phyloP scores from a whole-genome alignment of 2,113 vertebrate species.

The Ceuthmochares aereus region DNA sequence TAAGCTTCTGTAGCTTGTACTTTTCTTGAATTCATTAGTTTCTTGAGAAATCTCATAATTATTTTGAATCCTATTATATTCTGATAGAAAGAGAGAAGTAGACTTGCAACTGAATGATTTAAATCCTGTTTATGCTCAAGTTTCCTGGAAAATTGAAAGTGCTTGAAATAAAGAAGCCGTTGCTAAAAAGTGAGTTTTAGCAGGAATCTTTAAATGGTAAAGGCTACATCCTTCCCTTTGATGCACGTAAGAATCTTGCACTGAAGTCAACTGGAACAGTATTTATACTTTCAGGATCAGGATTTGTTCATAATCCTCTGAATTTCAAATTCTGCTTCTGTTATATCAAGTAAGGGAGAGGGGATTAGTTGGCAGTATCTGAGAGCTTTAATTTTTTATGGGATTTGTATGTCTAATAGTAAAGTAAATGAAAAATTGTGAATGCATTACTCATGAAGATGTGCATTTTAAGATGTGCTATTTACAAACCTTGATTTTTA shows the following conservation, averaged over 20 bases:
- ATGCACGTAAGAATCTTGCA: not conserved
- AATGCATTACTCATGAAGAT: not conserved
- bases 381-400: slow-evolving; percentile 32
- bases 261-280: slow-evolving; percentile 50
- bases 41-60: slow-evolving; percentile 11
- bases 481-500: not conserved
- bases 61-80: slow-evolving; percentile 41
- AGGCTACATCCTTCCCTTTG: not conserved
- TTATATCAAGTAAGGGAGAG: slow-evolving; percentile 26
- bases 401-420: slow-evolving; percentile 18
- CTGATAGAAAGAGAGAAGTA: slow-evolving; percentile 11
- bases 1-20: not conserved
- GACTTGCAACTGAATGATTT: slow-evolving; percentile 20
- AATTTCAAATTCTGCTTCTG: slow-evolving; percentile 49
- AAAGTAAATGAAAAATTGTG: slow-evolving; percentile 34
- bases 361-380: slow-evolving; percentile 39
- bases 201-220: slow-evolving; percentile 31
- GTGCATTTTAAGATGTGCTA: not conserved
- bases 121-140: slow-evolving; percentile 51
- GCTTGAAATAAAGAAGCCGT: not conserved
- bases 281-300: slow-evolving; percentile 15
- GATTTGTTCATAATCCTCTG: slow-evolving; percentile 54
- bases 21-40: slow-evolving; percentile 15
- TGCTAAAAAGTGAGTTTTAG: not conserved
- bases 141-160: slow-evolving; percentile 42